These are phyloP conservation scores for Prietella phreatophila DNA, from an alignment of 2,113 vertebrate species.

Conservation along the genomic window DNA sequence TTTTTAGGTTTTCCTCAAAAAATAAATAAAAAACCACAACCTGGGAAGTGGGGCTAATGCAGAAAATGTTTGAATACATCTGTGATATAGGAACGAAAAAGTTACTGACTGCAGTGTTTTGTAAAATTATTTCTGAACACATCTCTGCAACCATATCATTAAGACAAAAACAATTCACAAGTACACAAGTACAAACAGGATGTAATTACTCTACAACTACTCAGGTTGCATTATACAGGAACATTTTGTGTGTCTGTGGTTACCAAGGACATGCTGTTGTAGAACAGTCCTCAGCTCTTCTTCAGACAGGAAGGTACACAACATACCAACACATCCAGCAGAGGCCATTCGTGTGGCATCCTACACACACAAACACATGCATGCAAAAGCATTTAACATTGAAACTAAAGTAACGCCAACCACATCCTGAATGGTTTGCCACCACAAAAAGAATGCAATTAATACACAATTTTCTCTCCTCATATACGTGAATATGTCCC, in stretches of 20 bases:
- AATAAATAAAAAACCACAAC: too few relatives aligned
- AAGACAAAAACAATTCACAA: neutral
- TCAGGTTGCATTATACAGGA: neutral
- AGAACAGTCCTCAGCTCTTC: constrained; percentile 86
- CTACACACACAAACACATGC: constrained; percentile 63
- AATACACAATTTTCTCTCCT: neutral
- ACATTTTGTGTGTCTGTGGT: constrained; percentile 7
- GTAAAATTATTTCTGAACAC: neutral
- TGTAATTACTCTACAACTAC: neutral
- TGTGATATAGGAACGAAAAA: neutral
- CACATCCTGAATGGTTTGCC: constrained; percentile 66
- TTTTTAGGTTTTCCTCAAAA: too few relatives aligned
- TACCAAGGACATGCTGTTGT: constrained; percentile 88
- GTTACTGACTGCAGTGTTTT: neutral
- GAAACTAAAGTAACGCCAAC: constrained; percentile 57
- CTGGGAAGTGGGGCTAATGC: neutral
- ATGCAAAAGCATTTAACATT: constrained; percentile 25
- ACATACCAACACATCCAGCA: constrained; percentile 89
- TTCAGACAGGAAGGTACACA: constrained; percentile 91
- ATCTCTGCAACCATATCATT: too few relatives aligned
- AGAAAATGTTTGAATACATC: neutral
- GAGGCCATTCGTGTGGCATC: constrained; percentile 94
- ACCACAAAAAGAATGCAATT: constrained; percentile 50
- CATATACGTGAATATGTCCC: neutral
- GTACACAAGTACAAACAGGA: neutral